Percentiles rank a stretch among this genome's conserved stretches.
These are phyloP conservation scores for Drosophila ustulata DNA, from an alignment of 2,888 invertebrate genomes.

Conservation along the genomic window DNA sequence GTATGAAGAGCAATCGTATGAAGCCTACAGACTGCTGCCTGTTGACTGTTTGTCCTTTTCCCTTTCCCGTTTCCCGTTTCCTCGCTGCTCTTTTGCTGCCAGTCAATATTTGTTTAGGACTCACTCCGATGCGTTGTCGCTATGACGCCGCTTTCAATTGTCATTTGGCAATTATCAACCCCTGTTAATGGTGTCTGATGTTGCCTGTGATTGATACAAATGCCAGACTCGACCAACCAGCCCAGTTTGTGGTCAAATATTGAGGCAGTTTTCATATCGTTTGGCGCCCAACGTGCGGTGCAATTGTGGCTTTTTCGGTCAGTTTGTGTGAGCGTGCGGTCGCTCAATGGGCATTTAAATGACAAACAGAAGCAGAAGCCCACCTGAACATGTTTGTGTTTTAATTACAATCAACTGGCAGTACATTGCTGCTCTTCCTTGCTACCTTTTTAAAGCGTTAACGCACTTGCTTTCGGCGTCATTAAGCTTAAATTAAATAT, in stretches of 20 bases:
- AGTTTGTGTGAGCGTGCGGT: constrained; percentile 54
- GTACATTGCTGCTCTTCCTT: neutral
- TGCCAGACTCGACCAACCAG: constrained; percentile 22
- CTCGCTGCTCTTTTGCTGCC: neutral
- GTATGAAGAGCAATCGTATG: constrained; percentile 9
- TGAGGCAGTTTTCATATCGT: constrained; percentile 56
- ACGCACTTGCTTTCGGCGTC: constrained; percentile 72
- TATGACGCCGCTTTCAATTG: constrained; percentile 59
- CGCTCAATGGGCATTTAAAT: constrained; percentile 64
- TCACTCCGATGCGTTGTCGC: constrained; percentile 14
- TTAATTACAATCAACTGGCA: constrained; percentile 71
- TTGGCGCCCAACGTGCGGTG: constrained; percentile 5
- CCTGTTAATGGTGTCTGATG: constrained; percentile 13
- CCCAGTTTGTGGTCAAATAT: constrained; percentile 67
- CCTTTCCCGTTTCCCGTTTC: too few species aligned
- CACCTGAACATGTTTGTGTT: constrained; percentile 71
- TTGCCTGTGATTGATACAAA: constrained; percentile 75
- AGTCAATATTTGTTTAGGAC: constrained; percentile 74
- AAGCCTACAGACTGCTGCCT: constrained; percentile 24
- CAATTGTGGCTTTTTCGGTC: constrained; percentile 75
- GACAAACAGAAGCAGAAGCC: constrained; percentile 58
- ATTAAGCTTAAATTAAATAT: constrained; percentile 80
- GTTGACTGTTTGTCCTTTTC: constrained; percentile 5
- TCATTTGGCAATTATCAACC: constrained; percentile 69
- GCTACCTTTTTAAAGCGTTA: constrained; percentile 61